Evolutionary conservation across 2,797 vertebrate genomes (phyloP).

Genomic region (Acanthiza pusilla): DNA sequence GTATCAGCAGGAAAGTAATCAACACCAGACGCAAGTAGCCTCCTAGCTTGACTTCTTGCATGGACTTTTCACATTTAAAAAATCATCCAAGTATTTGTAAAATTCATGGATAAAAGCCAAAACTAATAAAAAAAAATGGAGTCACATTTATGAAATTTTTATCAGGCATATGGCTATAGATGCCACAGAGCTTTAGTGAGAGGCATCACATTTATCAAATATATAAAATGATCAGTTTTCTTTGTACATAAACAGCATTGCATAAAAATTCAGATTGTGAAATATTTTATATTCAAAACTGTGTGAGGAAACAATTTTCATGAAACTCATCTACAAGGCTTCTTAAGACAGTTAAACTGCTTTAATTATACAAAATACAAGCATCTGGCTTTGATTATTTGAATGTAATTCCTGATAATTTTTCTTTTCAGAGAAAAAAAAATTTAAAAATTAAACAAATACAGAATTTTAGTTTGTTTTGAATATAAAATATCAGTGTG

Average conservation of each 20-base stretch:
- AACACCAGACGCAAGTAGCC: not conserved
- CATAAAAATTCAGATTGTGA: not conserved
- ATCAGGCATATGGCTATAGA: not conserved
- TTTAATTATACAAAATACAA: not conserved
- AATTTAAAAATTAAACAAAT: not conserved
- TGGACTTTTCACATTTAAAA: not conserved
- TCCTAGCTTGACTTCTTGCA: not conserved
- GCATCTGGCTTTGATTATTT: not conserved
- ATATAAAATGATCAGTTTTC: not conserved
- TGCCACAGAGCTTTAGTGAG: not conserved
- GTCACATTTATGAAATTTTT: not conserved
- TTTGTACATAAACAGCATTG: not conserved
- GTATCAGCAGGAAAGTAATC: not conserved
- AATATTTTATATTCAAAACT: not conserved
- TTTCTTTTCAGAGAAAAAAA: slow-evolving; percentile 1
- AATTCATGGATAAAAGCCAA: not conserved
- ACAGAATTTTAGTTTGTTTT: not conserved
- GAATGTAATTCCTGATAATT: not conserved
- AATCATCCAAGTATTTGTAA: not conserved
- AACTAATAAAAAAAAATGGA: not conserved
- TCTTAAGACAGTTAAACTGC: not conserved
- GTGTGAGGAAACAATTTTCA: not conserved
- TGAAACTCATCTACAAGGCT: not conserved
- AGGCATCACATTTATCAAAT: not conserved
- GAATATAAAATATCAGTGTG: not conserved